Percentiles rank a stretch among this genome's conserved stretches.
These are phyloP conservation scores for Bombus affinis DNA, from an alignment of 1,140 invertebrate genomes.

Conservation along the genomic window DNA sequence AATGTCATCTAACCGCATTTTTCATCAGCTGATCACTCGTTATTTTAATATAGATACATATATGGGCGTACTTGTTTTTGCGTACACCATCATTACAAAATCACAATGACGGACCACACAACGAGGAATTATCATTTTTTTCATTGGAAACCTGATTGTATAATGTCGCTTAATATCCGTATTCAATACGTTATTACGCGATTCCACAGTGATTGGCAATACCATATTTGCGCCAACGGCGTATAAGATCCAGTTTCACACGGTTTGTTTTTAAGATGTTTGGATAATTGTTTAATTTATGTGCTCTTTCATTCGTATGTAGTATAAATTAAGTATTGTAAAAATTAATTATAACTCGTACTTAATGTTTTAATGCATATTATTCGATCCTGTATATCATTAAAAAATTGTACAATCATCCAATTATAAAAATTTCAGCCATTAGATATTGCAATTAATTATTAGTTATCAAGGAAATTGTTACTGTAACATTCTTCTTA, in stretches of 20 bases:
- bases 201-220: neutral
- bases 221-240: neutral
- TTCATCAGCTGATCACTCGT: neutral
- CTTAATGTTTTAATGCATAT: no score
- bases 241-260: no score
- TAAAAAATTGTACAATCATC: no score
- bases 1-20: neutral
- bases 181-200: conserved; percentile 1
- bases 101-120: neutral
- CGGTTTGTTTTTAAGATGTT: neutral
- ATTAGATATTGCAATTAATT: no score
- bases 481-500: no score
- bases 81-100: neutral
- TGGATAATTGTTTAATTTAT: neutral
- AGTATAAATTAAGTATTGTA: neutral
- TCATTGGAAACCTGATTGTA: neutral
- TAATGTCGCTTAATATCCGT: conserved; percentile 19
- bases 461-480: no score
- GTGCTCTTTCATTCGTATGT: neutral
- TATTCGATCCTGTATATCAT: no score
- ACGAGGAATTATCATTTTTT: neutral
- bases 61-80: neutral
- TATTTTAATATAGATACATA: neutral
- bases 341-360: neutral
- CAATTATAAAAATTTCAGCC: no score